Conservation (phyloP, 1,140 invertebrate species). For the Drosophila ercepeae region DNA sequence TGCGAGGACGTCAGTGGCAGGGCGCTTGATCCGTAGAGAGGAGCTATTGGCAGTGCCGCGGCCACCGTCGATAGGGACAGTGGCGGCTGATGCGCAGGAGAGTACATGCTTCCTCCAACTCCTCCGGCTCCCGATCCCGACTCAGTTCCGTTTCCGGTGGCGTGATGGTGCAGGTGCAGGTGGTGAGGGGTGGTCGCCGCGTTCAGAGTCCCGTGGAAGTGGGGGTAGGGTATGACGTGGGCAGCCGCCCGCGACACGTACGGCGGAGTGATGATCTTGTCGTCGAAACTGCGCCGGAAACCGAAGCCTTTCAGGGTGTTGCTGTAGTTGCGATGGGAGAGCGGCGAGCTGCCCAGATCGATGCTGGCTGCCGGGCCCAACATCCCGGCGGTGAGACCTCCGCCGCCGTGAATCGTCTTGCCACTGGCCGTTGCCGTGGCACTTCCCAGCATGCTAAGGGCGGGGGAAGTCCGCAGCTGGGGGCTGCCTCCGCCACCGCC, state of each 20-base stretch:
- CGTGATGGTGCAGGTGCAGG: slow-evolving; percentile 66
- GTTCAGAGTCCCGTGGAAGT: slow-evolving; percentile 57
- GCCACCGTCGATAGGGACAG: slow-evolving; percentile 53
- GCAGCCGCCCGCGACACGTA: slow-evolving; percentile 42
- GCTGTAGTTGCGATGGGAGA: slow-evolving; percentile 80
- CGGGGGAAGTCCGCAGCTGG: slow-evolving; percentile 64
- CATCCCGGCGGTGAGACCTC: slow-evolving; percentile 44
- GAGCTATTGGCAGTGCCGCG: slow-evolving; percentile 35
- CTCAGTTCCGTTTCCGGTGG: slow-evolving; percentile 20
- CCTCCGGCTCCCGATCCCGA: slow-evolving; percentile 1
- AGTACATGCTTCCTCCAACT: slow-evolving; percentile 26
- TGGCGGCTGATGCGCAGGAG: slow-evolving; percentile 54
- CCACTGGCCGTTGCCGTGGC: slow-evolving; percentile 64
- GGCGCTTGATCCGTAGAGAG: slow-evolving; percentile 39
- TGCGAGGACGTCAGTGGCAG: slow-evolving; percentile 74
- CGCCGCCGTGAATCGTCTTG: slow-evolving; percentile 16
- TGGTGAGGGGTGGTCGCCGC: slow-evolving; percentile 55
- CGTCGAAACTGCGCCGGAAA: slow-evolving; percentile 80
- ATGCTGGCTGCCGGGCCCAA: slow-evolving; percentile 77
- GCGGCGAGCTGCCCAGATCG: slow-evolving; percentile 75
- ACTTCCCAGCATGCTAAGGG: slow-evolving; percentile 66
- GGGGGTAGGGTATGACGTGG: slow-evolving; percentile 66
- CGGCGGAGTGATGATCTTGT: slow-evolving; percentile 73
- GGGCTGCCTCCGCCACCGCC: slow-evolving; percentile 55
- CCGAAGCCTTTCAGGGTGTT: slow-evolving; percentile 73